phyloP scores from a whole-genome alignment of 2,888 invertebrate genomes.

The Herminia tarsipennalis region DNA sequence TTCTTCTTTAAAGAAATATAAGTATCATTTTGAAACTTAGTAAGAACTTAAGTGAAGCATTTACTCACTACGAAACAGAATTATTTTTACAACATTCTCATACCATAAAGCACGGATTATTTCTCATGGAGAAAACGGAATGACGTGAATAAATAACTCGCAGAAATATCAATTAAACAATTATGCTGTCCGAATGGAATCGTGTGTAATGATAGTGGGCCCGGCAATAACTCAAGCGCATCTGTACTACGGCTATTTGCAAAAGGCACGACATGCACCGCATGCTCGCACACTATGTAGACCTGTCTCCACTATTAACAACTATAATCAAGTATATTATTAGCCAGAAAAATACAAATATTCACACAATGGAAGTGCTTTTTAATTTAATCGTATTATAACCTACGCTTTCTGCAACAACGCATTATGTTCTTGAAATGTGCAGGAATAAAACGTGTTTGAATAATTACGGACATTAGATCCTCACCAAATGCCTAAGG shows the following conservation, averaged over 20 bases:
- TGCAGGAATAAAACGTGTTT: too few species aligned
- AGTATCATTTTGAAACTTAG: too few species aligned
- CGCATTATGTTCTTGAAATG: too few species aligned
- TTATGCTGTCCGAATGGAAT: conserved; percentile 87
- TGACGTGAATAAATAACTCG: conserved; percentile 86
- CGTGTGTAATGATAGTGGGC: conserved; percentile 85
- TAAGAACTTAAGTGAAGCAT: conserved; percentile 7
- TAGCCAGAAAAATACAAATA: conserved; percentile 15
- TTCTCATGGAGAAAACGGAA: conserved; percentile 78
- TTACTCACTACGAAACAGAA: conserved; percentile 27
- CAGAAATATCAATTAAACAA: conserved; percentile 87
- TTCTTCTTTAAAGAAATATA: too few species aligned
- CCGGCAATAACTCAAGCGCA: conserved; percentile 84
- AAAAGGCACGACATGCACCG: conserved; percentile 78
- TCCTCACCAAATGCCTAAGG: conserved; percentile 27
- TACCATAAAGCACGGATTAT: conserved; percentile 71
- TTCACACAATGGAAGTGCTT: conserved; percentile 1
- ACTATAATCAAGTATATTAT: conserved; percentile 11
- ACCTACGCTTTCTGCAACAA: too few species aligned
- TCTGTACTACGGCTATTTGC: conserved; percentile 84
- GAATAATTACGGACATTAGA: conserved; percentile 33
- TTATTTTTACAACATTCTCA: conserved; percentile 39
- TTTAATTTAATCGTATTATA: conserved; percentile 11
- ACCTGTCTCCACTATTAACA: conserved; percentile 26
- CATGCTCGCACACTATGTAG: conserved; percentile 28